Evolutionary conservation across 2,113 vertebrate genomes (phyloP).

Genomic region (Chaetodon auriga): DNA sequence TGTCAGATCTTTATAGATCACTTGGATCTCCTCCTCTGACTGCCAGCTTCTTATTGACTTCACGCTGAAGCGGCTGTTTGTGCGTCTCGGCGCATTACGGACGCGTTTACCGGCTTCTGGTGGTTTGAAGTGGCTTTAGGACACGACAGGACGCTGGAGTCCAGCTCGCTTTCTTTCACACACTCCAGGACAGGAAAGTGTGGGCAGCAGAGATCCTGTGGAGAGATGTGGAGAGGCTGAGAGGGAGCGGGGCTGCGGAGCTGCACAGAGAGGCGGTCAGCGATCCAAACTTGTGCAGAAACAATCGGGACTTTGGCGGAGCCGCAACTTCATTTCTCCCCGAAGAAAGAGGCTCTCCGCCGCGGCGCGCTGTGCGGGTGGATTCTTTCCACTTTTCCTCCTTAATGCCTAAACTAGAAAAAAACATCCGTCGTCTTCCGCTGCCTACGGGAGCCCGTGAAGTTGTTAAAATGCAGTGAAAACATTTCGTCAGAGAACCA

Average conservation of each 20-base stretch:
- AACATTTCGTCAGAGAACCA: background rate
- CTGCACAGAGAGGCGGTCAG: background rate
- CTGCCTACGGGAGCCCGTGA: too few species aligned
- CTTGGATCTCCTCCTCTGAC: slow-evolving; percentile 2
- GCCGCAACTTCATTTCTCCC: background rate
- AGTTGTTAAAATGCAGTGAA: background rate
- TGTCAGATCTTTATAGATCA: background rate
- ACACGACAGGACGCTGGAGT: too few species aligned
- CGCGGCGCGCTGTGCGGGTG: background rate
- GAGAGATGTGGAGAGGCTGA: background rate
- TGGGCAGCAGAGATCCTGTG: background rate
- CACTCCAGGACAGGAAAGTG: background rate
- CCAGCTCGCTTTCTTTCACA: too few species aligned
- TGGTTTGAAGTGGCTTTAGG: too few species aligned
- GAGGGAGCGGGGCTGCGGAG: background rate
- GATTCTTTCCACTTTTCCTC: background rate
- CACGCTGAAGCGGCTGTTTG: background rate
- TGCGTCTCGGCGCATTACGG: too few species aligned
- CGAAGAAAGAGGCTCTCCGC: background rate
- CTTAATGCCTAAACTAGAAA: background rate
- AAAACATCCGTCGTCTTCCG: background rate
- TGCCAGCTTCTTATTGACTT: slow-evolving; percentile 9
- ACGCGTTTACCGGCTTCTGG: too few species aligned
- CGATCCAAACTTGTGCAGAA: slow-evolving; percentile 12
- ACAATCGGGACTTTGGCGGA: background rate